A percentile compares a stretch with the other conserved stretches of the same genome.
Conservation (phyloP, 2,888 invertebrate species). For the Corbicula japonica region DNA sequence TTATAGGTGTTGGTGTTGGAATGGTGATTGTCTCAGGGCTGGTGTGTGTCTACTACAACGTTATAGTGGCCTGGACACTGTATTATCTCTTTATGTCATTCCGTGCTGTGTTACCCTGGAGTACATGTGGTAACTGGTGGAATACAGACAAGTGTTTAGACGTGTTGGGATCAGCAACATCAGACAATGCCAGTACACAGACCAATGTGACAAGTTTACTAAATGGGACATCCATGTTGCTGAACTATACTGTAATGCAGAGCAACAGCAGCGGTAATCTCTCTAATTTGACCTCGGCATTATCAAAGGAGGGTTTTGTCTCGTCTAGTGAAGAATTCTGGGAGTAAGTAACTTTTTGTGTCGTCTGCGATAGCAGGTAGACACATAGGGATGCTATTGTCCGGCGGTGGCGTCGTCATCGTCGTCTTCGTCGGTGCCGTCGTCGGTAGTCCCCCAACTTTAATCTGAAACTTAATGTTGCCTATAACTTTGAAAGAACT, state of each 20-base stretch:
- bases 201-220: conserved; percentile 15
- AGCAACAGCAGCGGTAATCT: conserved; percentile 7
- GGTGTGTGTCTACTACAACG: conserved; percentile 87
- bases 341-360: conserved; percentile 75
- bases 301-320: neutral
- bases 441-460: no score
- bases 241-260: conserved; percentile 22
- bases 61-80: conserved; percentile 86
- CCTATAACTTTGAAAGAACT: no score
- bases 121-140: conserved; percentile 85
- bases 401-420: no score
- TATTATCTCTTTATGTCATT: conserved; percentile 86
- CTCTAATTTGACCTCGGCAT: neutral
- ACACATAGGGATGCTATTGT: no score
- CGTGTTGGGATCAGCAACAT: conserved; percentile 32
- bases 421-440: no score
- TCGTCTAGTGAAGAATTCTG: conserved; percentile 82
- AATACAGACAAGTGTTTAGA: conserved; percentile 80
- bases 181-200: conserved; percentile 21
- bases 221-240: conserved; percentile 10
- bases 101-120: conserved; percentile 85
- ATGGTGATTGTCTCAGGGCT: conserved; percentile 86
- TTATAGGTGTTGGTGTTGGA: conserved; percentile 86
- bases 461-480: no score
- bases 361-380: no score